A percentile compares a stretch with the other conserved stretches of the same genome.
phyloP scores from a whole-genome alignment of 2,797 vertebrate genomes.

The Moxostoma hubbsi region DNA sequence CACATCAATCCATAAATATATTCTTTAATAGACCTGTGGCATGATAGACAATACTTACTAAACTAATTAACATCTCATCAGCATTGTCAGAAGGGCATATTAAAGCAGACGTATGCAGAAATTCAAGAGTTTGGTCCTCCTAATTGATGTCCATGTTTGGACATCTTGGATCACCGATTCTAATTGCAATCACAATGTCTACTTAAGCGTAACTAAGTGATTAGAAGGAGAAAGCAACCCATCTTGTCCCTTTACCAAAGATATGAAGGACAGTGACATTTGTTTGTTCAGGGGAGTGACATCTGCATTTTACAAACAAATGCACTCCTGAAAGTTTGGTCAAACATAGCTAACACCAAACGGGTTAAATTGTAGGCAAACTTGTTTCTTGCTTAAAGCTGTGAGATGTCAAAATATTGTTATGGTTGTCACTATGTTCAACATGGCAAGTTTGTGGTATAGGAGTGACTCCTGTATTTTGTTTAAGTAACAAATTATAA shows the following conservation, averaged over 20 bases:
- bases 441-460: too few relatives aligned
- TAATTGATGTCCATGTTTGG: not conserved
- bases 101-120: constrained; percentile 13
- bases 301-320: too few relatives aligned
- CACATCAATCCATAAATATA: constrained; percentile 17
- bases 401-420: too few relatives aligned
- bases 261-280: not conserved
- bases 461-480: too few relatives aligned
- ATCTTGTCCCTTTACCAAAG: constrained; percentile 7
- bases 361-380: too few relatives aligned
- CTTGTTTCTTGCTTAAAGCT: too few relatives aligned
- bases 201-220: constrained; percentile 27
- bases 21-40: constrained; percentile 30
- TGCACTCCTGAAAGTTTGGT: too few relatives aligned
- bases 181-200: constrained; percentile 26
- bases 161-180: constrained; percentile 7
- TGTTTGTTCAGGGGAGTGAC: not conserved
- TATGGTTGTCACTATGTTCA: too few relatives aligned
- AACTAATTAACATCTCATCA: constrained; percentile 17
- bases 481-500: too few relatives aligned
- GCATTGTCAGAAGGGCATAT: constrained; percentile 24
- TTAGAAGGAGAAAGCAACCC: not conserved
- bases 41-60: constrained; percentile 11
- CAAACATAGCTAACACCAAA: too few relatives aligned
- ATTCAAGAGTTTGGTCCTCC: constrained; percentile 9